Conservation (phyloP, 2,797 vertebrate species). For the Sebastes cheni region DNA sequence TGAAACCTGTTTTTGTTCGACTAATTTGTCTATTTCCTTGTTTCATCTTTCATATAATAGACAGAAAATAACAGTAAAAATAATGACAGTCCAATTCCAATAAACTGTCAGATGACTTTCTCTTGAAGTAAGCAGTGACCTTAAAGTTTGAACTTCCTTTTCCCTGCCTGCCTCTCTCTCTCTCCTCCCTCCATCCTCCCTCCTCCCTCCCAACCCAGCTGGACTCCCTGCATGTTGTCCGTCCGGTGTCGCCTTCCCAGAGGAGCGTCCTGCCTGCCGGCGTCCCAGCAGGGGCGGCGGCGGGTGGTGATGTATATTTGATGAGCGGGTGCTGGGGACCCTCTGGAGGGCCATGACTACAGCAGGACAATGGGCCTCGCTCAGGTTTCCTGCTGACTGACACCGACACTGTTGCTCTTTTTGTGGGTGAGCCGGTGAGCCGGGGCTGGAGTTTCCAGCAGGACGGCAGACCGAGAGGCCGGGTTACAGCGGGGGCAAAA, state of each 20-base stretch:
- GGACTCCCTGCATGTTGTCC: conserved; percentile 25
- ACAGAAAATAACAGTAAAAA: too few species aligned
- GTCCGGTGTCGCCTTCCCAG: conserved; percentile 44
- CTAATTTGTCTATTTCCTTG: too few species aligned
- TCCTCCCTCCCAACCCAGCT: conserved; percentile 26
- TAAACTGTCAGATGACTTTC: neutral
- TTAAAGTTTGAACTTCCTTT: neutral
- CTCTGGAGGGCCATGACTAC: conserved; percentile 47
- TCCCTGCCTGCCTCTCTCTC: neutral
- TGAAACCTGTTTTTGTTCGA: neutral
- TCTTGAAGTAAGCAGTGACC: neutral
- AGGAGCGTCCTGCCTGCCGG: conserved; percentile 40
- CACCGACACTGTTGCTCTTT: conserved; percentile 58
- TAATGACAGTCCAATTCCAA: too few species aligned
- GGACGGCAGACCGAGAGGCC: neutral
- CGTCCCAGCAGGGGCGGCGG: conserved; percentile 38
- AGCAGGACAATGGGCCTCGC: conserved; percentile 64
- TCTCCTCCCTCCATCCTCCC: neutral
- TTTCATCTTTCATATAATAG: too few species aligned
- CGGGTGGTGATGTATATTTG: conserved; percentile 70
- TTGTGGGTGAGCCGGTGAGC: conserved; percentile 13
- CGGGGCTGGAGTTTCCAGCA: conserved; percentile 49
- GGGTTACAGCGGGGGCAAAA: neutral
- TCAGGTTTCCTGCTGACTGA: conserved; percentile 71
- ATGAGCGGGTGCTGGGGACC: conserved; percentile 67